Conservation (phyloP, 2,797 vertebrate species). For the Bothrops alternatus region DNA sequence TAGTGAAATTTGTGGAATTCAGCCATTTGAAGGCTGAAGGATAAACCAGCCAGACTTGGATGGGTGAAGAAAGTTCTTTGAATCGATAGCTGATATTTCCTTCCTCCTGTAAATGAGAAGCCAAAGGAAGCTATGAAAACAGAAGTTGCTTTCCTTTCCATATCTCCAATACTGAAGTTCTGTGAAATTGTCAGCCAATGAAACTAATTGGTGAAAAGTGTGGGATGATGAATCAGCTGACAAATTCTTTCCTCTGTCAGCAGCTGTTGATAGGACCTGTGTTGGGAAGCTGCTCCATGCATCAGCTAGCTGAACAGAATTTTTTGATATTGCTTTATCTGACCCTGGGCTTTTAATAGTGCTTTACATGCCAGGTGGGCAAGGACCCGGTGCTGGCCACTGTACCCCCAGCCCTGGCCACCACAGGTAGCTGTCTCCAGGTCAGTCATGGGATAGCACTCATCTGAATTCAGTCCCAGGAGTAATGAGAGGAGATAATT, state of each 20-base stretch:
- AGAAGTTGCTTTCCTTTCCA: background rate
- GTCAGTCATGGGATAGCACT: conserved; percentile 74
- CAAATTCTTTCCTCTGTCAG: background rate
- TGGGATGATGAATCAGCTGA: background rate
- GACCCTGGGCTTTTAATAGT: conserved; percentile 29
- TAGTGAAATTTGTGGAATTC: background rate
- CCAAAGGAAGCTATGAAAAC: background rate
- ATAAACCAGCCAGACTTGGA: background rate
- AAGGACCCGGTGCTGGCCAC: conserved; percentile 36
- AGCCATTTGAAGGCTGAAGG: background rate
- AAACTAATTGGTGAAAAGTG: background rate
- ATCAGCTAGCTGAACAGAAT: background rate
- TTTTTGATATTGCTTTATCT: background rate
- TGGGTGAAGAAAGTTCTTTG: background rate
- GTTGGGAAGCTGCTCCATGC: background rate
- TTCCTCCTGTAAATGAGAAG: background rate
- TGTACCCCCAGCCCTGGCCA: conserved; percentile 50
- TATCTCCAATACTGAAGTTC: no score
- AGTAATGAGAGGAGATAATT: no score
- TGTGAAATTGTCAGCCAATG: no score
- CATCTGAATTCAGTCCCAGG: conserved; percentile 77
- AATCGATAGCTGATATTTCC: background rate
- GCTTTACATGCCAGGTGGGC: conserved; percentile 39
- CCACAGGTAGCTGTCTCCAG: conserved; percentile 65
- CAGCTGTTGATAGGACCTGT: background rate